phyloP scores from a whole-genome alignment of 2,888 invertebrate genomes.

The Drosophila suboccidentalis region DNA sequence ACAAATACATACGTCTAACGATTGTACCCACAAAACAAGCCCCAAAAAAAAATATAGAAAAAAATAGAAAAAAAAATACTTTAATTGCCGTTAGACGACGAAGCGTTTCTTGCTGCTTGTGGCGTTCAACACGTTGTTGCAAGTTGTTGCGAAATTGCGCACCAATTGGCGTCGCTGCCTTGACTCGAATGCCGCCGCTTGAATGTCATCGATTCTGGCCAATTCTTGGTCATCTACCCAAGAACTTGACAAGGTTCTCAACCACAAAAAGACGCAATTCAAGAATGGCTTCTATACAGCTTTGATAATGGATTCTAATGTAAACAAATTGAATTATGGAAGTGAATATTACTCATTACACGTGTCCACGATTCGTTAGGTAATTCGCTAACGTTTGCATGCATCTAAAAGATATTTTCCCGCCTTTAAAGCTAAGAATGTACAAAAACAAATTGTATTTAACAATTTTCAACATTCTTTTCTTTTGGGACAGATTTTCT shows the following conservation, averaged over 20 bases:
- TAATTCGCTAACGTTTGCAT: no score
- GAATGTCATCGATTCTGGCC: slow-evolving; percentile 58
- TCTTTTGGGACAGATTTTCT: no score
- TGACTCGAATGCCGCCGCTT: slow-evolving; percentile 61
- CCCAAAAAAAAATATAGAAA: neutral
- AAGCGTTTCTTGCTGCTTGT: neutral
- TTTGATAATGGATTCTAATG: neutral
- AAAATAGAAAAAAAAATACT: slow-evolving; percentile 26
- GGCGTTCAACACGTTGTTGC: slow-evolving; percentile 25
- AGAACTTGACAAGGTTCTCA: slow-evolving; percentile 40
- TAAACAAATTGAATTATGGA: no score
- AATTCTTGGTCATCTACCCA: slow-evolving; percentile 25
- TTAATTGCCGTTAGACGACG: slow-evolving; percentile 71
- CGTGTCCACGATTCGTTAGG: no score
- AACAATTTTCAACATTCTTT: no score
- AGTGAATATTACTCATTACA: neutral
- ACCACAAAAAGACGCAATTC: slow-evolving; percentile 17
- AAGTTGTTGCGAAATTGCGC: slow-evolving; percentile 41
- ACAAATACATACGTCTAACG: slow-evolving; percentile 26
- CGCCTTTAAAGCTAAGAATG: no score
- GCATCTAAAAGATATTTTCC: no score
- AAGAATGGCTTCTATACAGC: neutral
- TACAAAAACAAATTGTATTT: no score
- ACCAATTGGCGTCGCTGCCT: slow-evolving; percentile 48
- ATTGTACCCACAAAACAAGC: slow-evolving; percentile 20